These are phyloP conservation scores for Apotomis capreana DNA, from an alignment of 2,888 invertebrate genomes.

Conservation along the genomic window DNA sequence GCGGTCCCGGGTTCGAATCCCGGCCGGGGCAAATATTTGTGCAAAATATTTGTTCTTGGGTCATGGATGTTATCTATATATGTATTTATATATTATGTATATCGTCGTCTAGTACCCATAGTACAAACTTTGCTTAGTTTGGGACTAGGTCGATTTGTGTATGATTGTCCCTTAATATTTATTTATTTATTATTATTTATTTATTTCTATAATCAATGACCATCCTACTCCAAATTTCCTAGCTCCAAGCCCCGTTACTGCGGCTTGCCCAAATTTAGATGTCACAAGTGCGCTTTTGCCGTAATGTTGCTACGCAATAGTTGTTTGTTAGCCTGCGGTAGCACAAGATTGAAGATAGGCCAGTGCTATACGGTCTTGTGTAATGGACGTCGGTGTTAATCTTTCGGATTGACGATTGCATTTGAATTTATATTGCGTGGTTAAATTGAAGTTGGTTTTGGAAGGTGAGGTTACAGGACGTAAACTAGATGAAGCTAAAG, in stretches of 20 bases:
- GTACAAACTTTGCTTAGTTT: no score
- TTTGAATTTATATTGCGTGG: slow-evolving; percentile 49
- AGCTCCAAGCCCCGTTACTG: slow-evolving; percentile 56
- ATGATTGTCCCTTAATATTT: no score
- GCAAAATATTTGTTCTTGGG: no score
- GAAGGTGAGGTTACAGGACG: background rate
- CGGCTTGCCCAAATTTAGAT: slow-evolving; percentile 81
- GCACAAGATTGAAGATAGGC: slow-evolving; percentile 78
- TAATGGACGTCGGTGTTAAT: slow-evolving; percentile 46
- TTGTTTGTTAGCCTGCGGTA: slow-evolving; percentile 70
- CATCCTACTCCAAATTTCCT: slow-evolving; percentile 12
- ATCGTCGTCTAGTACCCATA: no score
- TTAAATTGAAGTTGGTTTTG: slow-evolving; percentile 37
- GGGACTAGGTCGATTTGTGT: no score
- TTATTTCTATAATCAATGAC: no score
- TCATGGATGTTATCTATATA: no score
- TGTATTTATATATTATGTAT: no score
- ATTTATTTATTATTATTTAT: no score
- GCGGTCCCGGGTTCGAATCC: no score
- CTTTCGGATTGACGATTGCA: slow-evolving; percentile 45
- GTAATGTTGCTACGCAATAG: slow-evolving; percentile 73
- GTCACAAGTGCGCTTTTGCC: slow-evolving; percentile 78
- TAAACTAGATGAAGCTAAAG: background rate
- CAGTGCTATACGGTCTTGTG: slow-evolving; percentile 71
- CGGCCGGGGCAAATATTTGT: no score